A percentile compares a stretch with the other conserved stretches of the same genome.
These are phyloP conservation scores for Tenualosa ilisha DNA, from an alignment of 2,797 vertebrate species.

Conservation along the genomic window DNA sequence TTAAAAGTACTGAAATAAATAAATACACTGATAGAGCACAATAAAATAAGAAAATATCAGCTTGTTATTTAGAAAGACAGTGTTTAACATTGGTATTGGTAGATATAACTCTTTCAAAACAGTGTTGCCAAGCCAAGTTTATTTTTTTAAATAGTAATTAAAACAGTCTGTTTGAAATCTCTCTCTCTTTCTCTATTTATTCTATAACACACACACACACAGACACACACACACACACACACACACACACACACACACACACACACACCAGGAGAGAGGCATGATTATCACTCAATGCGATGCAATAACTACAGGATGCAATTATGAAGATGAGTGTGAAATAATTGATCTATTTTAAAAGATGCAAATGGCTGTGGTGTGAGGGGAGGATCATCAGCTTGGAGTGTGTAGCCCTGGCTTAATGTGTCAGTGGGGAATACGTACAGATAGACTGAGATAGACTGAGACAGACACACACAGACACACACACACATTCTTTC, in stretches of 20 bases:
- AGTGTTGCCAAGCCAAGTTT: background rate
- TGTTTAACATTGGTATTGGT: no score
- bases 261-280: slow-evolving; percentile 33
- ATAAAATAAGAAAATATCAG: no score
- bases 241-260: background rate
- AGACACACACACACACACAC: background rate
- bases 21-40: no score
- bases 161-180: background rate
- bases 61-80: background rate
- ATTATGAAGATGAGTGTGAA: slow-evolving; percentile 74
- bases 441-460: background rate
- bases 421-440: slow-evolving; percentile 36
- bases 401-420: slow-evolving; percentile 29
- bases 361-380: slow-evolving; percentile 71
- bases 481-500: background rate
- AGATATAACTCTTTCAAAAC: background rate
- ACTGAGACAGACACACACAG: background rate
- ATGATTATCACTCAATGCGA: slow-evolving; percentile 16
- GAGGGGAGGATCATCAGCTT: slow-evolving; percentile 71
- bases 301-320: slow-evolving; percentile 26
- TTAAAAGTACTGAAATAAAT: no score
- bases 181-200: background rate
- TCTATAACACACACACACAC: background rate
- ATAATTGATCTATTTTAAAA: slow-evolving; percentile 77
- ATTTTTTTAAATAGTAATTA: no score